Evolutionary conservation across 2,888 invertebrate species (phyloP).

Genomic region (Lepidochrysops patricia): DNA sequence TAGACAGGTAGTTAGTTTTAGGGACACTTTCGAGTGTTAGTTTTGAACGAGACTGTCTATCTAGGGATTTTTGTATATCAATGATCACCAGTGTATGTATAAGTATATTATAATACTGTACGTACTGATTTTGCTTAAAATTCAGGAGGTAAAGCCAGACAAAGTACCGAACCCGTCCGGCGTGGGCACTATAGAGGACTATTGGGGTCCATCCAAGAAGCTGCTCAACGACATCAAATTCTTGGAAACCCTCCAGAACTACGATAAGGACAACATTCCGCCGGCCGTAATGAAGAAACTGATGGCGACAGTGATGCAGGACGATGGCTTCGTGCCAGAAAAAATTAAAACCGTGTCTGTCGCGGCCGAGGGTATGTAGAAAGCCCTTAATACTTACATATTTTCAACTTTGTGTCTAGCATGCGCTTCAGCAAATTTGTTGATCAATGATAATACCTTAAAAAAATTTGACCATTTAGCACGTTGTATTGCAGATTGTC

Average conservation of each 20-base stretch:
- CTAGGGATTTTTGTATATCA: no score
- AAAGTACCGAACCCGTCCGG: slow-evolving; percentile 88
- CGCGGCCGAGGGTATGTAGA: slow-evolving; percentile 84
- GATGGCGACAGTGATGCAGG: slow-evolving; percentile 84
- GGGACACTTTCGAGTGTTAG: no score
- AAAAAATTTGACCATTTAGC: no score
- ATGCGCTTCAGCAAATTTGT: no score
- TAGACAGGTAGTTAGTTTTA: no score
- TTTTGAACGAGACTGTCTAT: no score
- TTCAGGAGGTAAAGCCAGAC: slow-evolving; percentile 89
- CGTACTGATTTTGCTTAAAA: no score
- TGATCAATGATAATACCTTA: no score
- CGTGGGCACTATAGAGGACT: slow-evolving; percentile 90
- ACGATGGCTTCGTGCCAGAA: slow-evolving; percentile 93
- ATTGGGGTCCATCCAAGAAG: slow-evolving; percentile 93
- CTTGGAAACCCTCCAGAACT: slow-evolving; percentile 88
- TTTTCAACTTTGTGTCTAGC: no score
- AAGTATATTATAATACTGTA: no score
- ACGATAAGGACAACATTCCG: slow-evolving; percentile 95
- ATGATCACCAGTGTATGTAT: no score
- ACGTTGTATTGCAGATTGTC: no score
- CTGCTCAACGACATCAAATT: slow-evolving; percentile 93
- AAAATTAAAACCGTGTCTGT: slow-evolving; percentile 90
- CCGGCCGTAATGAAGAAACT: slow-evolving; percentile 88
- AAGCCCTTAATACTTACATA: not conserved